Conservation (phyloP, 2,888 invertebrate species). For the Coremacera marginata region DNA sequence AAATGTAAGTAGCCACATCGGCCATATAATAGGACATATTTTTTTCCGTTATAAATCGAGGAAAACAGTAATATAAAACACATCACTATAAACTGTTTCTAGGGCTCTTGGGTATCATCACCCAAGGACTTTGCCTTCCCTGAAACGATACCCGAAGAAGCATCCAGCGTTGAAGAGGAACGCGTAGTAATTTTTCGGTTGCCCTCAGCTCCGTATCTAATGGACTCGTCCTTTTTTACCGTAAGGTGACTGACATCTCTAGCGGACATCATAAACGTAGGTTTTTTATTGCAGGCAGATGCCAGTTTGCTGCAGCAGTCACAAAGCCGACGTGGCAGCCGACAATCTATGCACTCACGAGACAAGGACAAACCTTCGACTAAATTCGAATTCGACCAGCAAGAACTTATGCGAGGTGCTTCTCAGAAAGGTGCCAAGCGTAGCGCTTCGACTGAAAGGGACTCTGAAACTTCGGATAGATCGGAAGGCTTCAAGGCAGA, state of each 20-base stretch:
- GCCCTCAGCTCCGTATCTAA: constrained; percentile 81
- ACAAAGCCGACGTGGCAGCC: constrained; percentile 67
- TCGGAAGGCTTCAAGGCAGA: constrained; percentile 69
- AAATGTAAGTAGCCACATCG: too few species aligned
- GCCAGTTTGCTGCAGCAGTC: constrained; percentile 80
- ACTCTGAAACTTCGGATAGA: constrained; percentile 77
- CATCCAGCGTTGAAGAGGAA: constrained; percentile 92
- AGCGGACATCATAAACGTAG: neutral
- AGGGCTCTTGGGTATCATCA: constrained; percentile 84
- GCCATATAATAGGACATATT: too few species aligned
- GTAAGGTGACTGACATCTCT: constrained; percentile 67
- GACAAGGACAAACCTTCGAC: constrained; percentile 65
- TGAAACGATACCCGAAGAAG: constrained; percentile 93
- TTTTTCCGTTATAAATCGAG: too few species aligned
- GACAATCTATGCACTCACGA: constrained; percentile 65
- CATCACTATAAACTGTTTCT: constrained; percentile 25
- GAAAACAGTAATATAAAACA: too few species aligned
- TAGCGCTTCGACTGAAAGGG: constrained; percentile 80
- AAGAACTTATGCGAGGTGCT: constrained; percentile 65
- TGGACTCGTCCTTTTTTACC: constrained; percentile 85
- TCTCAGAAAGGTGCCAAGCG: constrained; percentile 63
- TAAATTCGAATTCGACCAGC: constrained; percentile 68
- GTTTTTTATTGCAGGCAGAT: constrained; percentile 73
- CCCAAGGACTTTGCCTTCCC: constrained; percentile 91
- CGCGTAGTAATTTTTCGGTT: constrained; percentile 90